Evolutionary conservation across 2,113 vertebrate species (phyloP).

Genomic region (Malurus alboscapulatus): DNA sequence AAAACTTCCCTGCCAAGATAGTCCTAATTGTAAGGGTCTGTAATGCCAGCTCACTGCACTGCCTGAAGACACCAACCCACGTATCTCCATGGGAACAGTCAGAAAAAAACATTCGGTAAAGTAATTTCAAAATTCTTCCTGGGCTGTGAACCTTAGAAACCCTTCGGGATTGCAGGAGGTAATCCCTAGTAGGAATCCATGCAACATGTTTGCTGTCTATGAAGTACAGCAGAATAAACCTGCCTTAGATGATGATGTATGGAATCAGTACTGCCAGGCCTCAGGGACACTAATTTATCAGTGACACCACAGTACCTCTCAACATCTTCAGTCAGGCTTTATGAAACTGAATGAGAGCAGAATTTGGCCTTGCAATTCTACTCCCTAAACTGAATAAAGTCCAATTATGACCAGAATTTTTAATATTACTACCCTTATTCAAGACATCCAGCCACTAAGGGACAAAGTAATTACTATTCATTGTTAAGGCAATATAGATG

Average conservation of each 20-base stretch:
- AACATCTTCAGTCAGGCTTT: not conserved
- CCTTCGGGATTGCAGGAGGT: not conserved
- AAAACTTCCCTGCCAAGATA: not conserved
- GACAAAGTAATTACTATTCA: not conserved
- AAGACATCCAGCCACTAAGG: not conserved
- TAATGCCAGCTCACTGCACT: not conserved
- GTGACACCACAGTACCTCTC: not conserved
- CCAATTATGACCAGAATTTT: not conserved
- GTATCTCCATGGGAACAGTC: not conserved
- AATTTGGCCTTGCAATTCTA: not conserved
- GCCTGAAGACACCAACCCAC: not conserved
- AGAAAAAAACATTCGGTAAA: not conserved
- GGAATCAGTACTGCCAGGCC: not conserved
- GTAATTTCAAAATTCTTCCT: not conserved
- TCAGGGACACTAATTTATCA: not conserved
- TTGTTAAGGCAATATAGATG: not conserved
- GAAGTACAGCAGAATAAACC: not conserved
- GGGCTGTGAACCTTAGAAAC: not conserved
- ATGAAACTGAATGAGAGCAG: conserved; percentile 4
- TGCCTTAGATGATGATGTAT: not conserved
- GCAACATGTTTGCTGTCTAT: not conserved
- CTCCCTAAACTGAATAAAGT: not conserved
- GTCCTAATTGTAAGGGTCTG: not conserved
- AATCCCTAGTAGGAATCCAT: not conserved
- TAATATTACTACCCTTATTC: not conserved